These are phyloP conservation scores for Tachysurus vachellii DNA, from an alignment of 2,113 vertebrate genomes.

Conservation along the genomic window DNA sequence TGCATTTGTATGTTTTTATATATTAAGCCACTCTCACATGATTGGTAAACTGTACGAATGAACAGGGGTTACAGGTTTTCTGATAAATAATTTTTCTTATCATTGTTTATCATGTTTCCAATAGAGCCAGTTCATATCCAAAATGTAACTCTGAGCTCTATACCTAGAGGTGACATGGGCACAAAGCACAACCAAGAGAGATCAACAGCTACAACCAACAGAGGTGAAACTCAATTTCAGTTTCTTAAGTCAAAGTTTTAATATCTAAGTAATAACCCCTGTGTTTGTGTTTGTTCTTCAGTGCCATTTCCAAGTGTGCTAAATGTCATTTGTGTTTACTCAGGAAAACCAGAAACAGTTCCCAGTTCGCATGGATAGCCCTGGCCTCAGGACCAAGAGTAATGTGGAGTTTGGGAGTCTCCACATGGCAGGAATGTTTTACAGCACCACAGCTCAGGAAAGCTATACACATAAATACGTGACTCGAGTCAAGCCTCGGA, in stretches of 20 bases:
- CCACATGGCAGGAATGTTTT: conserved; percentile 16
- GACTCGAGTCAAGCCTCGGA: conserved; percentile 14
- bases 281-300: too few species aligned
- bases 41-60: background rate
- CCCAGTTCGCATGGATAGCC: background rate
- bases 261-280: background rate
- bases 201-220: conserved; percentile 49
- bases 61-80: background rate
- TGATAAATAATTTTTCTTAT: background rate
- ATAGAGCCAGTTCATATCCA: conserved; percentile 17
- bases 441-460: conserved; percentile 47
- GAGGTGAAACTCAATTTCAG: conserved; percentile 45
- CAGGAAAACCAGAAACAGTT: conserved; percentile 31
- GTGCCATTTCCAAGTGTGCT: background rate
- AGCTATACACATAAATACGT: conserved; percentile 29
- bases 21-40: background rate
- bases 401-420: conserved; percentile 46
- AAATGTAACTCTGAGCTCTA: conserved; percentile 31
- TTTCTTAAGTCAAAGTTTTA: background rate
- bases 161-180: conserved; percentile 51
- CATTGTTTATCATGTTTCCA: background rate
- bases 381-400: background rate
- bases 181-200: conserved; percentile 30
- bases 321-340: background rate
- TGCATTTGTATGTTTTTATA: background rate